phyloP scores from a whole-genome alignment of 2,113 vertebrate species.

The Cephalopterus ornatus region DNA sequence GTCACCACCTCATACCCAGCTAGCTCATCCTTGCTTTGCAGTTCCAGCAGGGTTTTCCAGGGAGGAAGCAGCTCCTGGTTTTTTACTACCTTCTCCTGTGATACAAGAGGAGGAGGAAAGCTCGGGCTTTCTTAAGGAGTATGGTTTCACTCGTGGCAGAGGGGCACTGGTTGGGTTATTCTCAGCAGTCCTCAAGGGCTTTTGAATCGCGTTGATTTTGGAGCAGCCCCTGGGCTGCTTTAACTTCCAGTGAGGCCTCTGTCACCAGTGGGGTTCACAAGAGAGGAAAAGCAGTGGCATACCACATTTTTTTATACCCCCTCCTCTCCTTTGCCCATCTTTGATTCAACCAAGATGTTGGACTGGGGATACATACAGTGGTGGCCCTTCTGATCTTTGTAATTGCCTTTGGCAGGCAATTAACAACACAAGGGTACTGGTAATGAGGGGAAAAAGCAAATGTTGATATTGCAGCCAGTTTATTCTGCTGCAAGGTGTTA shows the following conservation, averaged over 20 bases:
- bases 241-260: not conserved
- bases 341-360: not conserved
- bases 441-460: not conserved
- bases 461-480: not conserved
- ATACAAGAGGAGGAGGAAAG: not conserved
- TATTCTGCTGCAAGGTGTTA: not conserved
- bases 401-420: not conserved
- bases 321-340: not conserved
- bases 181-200: not conserved
- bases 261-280: not conserved
- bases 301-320: not conserved
- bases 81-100: not conserved
- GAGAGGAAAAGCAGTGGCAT: not conserved
- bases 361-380: rapidly evolving
- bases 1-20: not conserved
- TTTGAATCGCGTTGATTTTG: not conserved
- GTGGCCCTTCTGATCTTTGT: not conserved
- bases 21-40: not conserved
- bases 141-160: not conserved
- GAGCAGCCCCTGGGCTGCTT: not conserved
- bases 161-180: not conserved
- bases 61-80: not conserved
- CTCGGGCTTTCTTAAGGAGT: not conserved
- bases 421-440: not conserved
- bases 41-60: not conserved